Percentiles rank a stretch among this genome's conserved stretches.
These are phyloP conservation scores for Scortum barcoo DNA, from an alignment of 2,113 vertebrate species.

Conservation along the genomic window DNA sequence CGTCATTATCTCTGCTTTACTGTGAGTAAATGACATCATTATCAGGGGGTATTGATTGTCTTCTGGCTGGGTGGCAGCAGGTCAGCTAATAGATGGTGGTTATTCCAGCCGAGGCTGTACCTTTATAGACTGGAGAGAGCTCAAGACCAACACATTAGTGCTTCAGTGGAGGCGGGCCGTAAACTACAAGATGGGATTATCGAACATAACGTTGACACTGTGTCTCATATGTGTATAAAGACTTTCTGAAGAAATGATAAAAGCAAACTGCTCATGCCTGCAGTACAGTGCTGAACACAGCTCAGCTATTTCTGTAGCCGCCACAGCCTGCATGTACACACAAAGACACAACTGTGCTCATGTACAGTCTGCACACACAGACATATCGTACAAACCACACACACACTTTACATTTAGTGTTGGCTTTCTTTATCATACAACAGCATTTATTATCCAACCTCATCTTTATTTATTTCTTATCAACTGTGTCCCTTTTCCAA, in stretches of 20 bases:
- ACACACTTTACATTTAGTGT: neutral
- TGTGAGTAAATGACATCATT: conserved; percentile 77
- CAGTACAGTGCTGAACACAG: neutral
- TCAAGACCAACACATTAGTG: conserved; percentile 42
- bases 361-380: neutral
- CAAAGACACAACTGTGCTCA: neutral
- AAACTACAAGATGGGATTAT: conserved; percentile 48
- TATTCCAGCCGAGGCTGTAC: conserved; percentile 57
- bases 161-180: conserved; percentile 18
- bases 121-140: conserved; percentile 61
- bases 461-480: neutral
- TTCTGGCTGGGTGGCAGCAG: conserved; percentile 61
- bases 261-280: neutral
- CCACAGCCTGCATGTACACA: neutral
- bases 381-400: neutral
- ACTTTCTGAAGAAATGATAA: conserved; percentile 17
- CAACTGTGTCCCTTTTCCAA: neutral
- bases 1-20: conserved; percentile 50
- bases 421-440: neutral
- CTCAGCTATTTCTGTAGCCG: neutral
- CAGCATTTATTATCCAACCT: neutral
- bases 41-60: conserved; percentile 71
- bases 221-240: conserved; percentile 22
- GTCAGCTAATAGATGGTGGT: conserved; percentile 73
- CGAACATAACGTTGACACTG: conserved; percentile 10